phyloP scores from a whole-genome alignment of 2,113 vertebrate genomes.

The Acrocephalus kingi region DNA sequence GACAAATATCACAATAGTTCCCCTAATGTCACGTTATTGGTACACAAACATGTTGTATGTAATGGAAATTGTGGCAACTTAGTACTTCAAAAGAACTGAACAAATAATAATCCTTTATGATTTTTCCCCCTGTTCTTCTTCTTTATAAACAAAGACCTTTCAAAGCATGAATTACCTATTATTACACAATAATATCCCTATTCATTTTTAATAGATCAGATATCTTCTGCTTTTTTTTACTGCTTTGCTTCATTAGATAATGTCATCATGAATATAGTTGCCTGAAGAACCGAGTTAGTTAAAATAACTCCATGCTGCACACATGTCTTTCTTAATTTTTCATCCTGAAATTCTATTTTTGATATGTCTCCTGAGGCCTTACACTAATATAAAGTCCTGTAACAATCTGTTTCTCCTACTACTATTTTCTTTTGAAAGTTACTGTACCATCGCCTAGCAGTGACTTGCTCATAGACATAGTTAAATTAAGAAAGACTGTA shows the following conservation, averaged over 20 bases:
- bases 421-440: slow-evolving; percentile 7
- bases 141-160: background rate
- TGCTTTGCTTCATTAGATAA: slow-evolving; percentile 34
- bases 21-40: background rate
- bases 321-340: slow-evolving; percentile 38
- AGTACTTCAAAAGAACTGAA: background rate
- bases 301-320: slow-evolving; percentile 36
- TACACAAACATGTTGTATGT: background rate
- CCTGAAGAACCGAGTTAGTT: slow-evolving; percentile 38
- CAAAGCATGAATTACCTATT: background rate
- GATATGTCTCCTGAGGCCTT: slow-evolving; percentile 18
- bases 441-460: background rate
- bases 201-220: slow-evolving; percentile 27
- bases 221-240: background rate
- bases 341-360: slow-evolving; percentile 49
- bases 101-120: background rate
- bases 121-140: background rate
- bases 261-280: slow-evolving; percentile 30
- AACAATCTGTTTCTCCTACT: slow-evolving; percentile 24
- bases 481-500: background rate
- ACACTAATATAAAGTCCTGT: slow-evolving; percentile 8
- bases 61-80: background rate
- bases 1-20: background rate
- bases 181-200: background rate
- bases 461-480: background rate